These are phyloP conservation scores for Tridacna crocea DNA, from an alignment of 2,888 invertebrate genomes.

Conservation along the genomic window DNA sequence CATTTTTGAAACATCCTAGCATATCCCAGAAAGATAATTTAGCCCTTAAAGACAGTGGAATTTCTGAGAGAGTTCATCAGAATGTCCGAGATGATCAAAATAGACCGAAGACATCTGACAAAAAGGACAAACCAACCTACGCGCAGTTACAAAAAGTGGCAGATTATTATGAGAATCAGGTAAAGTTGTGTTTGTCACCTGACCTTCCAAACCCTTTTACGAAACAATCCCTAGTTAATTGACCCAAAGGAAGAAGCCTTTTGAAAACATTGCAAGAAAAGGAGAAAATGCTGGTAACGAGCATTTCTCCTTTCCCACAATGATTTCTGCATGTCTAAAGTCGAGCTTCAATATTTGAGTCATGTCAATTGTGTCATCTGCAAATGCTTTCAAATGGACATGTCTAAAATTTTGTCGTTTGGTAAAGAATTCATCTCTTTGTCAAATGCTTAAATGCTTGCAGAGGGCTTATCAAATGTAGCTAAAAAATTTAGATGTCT, in stretches of 20 bases:
- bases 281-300: too few relatives aligned
- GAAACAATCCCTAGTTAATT: neutral
- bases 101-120: neutral
- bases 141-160: constrained; percentile 18
- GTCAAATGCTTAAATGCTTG: too few relatives aligned
- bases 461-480: too few relatives aligned
- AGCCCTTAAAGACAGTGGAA: neutral
- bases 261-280: too few relatives aligned
- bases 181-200: neutral
- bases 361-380: too few relatives aligned
- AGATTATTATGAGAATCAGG: constrained; percentile 18
- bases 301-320: too few relatives aligned
- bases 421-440: neutral
- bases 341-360: too few relatives aligned
- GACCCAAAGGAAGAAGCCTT: too few relatives aligned
- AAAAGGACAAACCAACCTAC: constrained; percentile 4
- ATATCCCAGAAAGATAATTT: constrained; percentile 1
- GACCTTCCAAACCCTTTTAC: neutral
- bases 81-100: neutral
- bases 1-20: neutral
- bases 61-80: neutral
- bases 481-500: too few relatives aligned
- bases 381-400: too few relatives aligned
- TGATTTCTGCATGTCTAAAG: too few relatives aligned
- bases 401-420: too few relatives aligned